Base-by-base conservation (phyloP, 1,140 invertebrate genomes). In the Muscidifurax raptorellus region DNA sequence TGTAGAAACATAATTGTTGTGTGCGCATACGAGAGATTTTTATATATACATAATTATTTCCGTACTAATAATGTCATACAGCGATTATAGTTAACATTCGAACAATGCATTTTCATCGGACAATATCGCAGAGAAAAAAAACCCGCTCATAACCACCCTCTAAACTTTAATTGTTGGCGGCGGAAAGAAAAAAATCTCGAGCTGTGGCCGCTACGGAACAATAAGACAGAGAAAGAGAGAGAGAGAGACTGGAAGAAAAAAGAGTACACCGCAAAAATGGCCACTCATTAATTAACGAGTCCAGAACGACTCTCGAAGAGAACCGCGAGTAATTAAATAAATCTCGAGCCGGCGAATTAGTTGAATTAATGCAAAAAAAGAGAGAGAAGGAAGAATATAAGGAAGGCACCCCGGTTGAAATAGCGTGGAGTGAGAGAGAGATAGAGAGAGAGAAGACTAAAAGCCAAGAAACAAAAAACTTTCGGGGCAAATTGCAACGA, bases 401-500 rank as follows among this genome's bases (percentile, higher is more conserved):
- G 66, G 66, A 67, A 28, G n/a, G 66, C 66, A 67, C n/a, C n/a
- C 66, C 13, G 47, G 47, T 18, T 15, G 47, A 52, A 67, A 28
- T 27, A 64, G n/a, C n/a, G 22, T 32, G 76, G 59, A 32, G 30
- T 15, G 66, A 67, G n/a, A 66, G n/a, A 66, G 47, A 77, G 15
- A 78, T 7, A 47, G 13, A 69, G 25, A 81, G 80, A 30, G 76
- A 32, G 30, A 30, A 81, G 80, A 30, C 32, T 67, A 67, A 69
- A 74, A 69, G 64, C 32, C 74, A 28, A 69, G 59, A 52, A 67
- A 67, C 36, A 77, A 77, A 83, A 83, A 83, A 83, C 40, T 75
- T 82, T 75, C n/a, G 75, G 72, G 75, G 76, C n/a, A 71, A 80
- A 84, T 84, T 84, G 69, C 76, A 64, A 80, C 82, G 47, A 84